phyloP scores from a whole-genome alignment of 2,888 invertebrate species.

The Hydraecia micacea region DNA sequence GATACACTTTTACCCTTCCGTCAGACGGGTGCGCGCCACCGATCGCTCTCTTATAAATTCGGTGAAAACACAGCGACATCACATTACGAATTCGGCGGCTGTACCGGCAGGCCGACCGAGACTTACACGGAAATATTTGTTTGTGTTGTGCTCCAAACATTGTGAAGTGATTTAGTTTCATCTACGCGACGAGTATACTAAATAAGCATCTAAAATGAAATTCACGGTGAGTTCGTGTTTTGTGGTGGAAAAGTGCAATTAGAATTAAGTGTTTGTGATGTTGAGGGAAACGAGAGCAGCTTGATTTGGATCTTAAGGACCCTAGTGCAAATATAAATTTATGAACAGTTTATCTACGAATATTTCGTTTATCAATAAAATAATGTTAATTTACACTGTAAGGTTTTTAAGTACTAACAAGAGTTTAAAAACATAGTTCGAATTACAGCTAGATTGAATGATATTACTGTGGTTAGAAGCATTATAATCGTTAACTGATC shows the following conservation, averaged over 20 bases:
- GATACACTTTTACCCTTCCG: slow-evolving; percentile 88
- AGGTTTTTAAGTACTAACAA: neutral
- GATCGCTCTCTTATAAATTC: slow-evolving; percentile 89
- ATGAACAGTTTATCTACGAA: neutral
- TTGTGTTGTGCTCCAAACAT: slow-evolving; percentile 78
- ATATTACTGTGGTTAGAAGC: slow-evolving; percentile 1
- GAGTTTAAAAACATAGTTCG: slow-evolving; percentile 4
- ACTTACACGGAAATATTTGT: slow-evolving; percentile 72
- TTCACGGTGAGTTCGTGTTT: slow-evolving; percentile 88
- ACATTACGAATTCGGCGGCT: slow-evolving; percentile 90
- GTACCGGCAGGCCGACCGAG: slow-evolving; percentile 84
- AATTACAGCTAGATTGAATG: slow-evolving; percentile 1
- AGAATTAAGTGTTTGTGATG: slow-evolving; percentile 66
- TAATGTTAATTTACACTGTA: neutral
- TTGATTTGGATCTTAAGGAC: slow-evolving; percentile 51
- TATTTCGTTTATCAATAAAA: neutral
- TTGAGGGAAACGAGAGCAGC: slow-evolving; percentile 24
- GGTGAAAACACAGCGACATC: slow-evolving; percentile 86
- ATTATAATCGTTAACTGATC: slow-evolving; percentile 17
- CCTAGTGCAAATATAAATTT: neutral
- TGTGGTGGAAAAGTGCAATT: slow-evolving; percentile 71
- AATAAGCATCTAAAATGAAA: slow-evolving; percentile 88
- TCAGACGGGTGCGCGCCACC: slow-evolving; percentile 79
- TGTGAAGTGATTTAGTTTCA: slow-evolving; percentile 86
- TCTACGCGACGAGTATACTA: slow-evolving; percentile 79